phyloP scores from a whole-genome alignment of 2,113 vertebrate genomes.

The Plecturocebus donacophilus region DNA sequence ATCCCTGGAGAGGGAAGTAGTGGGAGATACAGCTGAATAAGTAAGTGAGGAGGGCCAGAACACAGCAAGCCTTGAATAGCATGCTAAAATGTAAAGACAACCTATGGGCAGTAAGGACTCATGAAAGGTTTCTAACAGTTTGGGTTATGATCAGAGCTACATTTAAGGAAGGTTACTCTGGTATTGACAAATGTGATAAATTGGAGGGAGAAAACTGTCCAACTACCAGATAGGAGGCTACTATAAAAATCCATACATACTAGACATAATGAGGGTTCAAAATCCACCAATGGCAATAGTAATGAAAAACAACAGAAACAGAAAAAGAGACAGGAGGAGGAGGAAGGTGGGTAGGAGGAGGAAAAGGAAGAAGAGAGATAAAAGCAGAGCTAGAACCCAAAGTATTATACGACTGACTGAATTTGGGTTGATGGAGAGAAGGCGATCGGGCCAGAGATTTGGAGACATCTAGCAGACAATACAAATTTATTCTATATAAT shows the following conservation, averaged over 20 bases:
- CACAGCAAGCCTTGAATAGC: not conserved
- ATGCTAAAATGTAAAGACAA: not conserved
- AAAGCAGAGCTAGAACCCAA: not conserved
- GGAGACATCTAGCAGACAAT: conserved; percentile 3
- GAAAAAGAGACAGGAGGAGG: not conserved
- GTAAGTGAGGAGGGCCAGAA: not conserved
- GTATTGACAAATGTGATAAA: not conserved
- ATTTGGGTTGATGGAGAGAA: not conserved
- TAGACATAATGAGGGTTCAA: not conserved
- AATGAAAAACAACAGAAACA: not conserved
- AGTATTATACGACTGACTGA: not conserved
- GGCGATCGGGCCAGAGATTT: not conserved
- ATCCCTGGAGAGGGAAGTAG: conserved; percentile 15
- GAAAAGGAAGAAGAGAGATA: not conserved
- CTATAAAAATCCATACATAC: not conserved
- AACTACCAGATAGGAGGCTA: not conserved
- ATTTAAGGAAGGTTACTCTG: not conserved
- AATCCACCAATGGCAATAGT: not conserved
- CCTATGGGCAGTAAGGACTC: not conserved
- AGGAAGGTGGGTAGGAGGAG: not conserved
- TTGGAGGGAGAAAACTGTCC: not conserved
- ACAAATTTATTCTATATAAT: not conserved
- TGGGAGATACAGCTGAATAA: not conserved
- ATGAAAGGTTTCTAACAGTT: not conserved
- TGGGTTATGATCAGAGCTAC: not conserved